Evolutionary conservation across 2,113 vertebrate genomes (phyloP).

Genomic region (Rhinichthys klamathensis): DNA sequence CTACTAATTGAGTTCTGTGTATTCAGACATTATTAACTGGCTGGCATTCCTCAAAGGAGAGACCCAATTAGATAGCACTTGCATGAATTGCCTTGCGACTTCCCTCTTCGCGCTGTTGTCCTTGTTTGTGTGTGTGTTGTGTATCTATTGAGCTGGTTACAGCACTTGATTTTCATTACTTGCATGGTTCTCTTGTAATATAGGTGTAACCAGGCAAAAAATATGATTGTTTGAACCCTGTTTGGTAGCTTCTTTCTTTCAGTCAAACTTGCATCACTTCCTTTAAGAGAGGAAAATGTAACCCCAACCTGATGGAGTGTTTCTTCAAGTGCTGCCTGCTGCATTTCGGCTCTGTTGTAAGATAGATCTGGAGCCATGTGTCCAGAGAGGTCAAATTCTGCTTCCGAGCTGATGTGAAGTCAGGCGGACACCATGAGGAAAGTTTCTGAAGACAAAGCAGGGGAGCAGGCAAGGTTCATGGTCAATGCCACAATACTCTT

Average conservation of each 20-base stretch:
- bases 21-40: constrained; percentile 76
- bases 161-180: constrained; percentile 16
- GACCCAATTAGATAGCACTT: constrained; percentile 75
- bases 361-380: constrained; percentile 69
- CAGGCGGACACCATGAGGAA: constrained; percentile 43
- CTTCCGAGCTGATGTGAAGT: constrained; percentile 62
- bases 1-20: constrained; percentile 78
- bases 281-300: constrained; percentile 58
- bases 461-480: not conserved
- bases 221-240: not conserved
- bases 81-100: constrained; percentile 73
- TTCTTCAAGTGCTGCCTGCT: constrained; percentile 68
- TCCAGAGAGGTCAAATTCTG: constrained; percentile 73
- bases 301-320: constrained; percentile 71
- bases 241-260: not conserved
- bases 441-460: constrained; percentile 41
- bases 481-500: not conserved
- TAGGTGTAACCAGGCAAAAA: not conserved
- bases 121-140: constrained; percentile 58
- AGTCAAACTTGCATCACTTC: not conserved
- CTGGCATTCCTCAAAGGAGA: constrained; percentile 79
- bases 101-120: constrained; percentile 65
- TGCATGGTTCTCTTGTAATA: not conserved
- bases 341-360: constrained; percentile 72
- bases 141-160: not conserved